phyloP scores from a whole-genome alignment of 2,113 vertebrate species.

The Xiphophorus maculatus region DNA sequence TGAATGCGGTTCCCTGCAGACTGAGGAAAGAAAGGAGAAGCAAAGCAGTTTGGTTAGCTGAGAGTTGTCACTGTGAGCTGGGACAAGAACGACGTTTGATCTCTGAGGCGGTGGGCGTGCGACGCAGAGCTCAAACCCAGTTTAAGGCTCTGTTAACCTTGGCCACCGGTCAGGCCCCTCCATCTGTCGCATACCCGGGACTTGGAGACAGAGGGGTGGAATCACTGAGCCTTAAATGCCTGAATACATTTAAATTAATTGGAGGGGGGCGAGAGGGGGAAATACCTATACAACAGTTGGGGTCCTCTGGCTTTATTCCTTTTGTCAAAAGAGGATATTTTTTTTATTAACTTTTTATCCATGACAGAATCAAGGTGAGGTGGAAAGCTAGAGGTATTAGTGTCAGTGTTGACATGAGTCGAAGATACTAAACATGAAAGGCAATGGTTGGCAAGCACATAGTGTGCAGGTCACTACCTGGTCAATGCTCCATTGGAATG shows the following conservation, averaged over 20 bases:
- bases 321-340: constrained; percentile 34
- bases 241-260: constrained; percentile 64
- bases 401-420: constrained; percentile 9
- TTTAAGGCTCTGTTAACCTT: constrained; percentile 75
- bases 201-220: constrained; percentile 39
- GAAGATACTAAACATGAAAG: constrained; percentile 39
- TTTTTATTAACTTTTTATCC: constrained; percentile 28
- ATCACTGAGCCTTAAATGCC: constrained; percentile 69
- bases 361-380: constrained; percentile 54
- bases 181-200: constrained; percentile 61
- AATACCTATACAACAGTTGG: constrained; percentile 38
- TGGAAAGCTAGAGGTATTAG: constrained; percentile 27
- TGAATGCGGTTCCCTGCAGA: constrained; percentile 22
- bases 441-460: constrained; percentile 52
- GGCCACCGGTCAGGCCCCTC: constrained; percentile 66
- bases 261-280: not conserved
- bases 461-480: constrained; percentile 59
- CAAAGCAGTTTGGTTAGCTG: constrained; percentile 51
- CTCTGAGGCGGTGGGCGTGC: constrained; percentile 52
- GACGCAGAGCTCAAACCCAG: constrained; percentile 71
- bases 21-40: constrained; percentile 38
- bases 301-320: constrained; percentile 39
- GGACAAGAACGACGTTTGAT: constrained; percentile 63
- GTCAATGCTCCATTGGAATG: constrained; percentile 61
- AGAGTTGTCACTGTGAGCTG: constrained; percentile 51